Percentiles rank a stretch among this genome's conserved stretches.
Conservation (phyloP, 2,113 vertebrate species). For the Rhabdomys dilectus region DNA sequence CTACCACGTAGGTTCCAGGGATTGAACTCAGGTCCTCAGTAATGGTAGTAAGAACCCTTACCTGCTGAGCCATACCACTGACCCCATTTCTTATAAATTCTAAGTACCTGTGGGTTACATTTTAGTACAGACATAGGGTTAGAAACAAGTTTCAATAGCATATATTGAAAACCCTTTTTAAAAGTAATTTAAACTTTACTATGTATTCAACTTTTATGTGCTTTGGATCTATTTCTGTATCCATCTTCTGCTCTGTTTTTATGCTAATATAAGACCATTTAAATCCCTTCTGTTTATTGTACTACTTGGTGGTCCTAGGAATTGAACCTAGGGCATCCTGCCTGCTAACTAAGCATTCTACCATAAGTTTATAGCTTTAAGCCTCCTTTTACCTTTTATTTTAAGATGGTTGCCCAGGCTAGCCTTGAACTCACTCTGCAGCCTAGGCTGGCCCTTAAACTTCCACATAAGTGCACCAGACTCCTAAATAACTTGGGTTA, state of each 20-base stretch:
- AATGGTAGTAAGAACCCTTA: background rate
- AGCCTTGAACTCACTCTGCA: background rate
- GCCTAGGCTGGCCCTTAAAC: background rate
- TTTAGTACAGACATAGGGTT: constrained; percentile 9
- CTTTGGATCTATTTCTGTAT: constrained; percentile 43
- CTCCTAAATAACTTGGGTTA: background rate
- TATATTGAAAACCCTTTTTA: constrained; percentile 16
- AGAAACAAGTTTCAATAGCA: background rate
- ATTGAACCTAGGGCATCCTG: background rate
- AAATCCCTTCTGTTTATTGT: constrained; percentile 12
- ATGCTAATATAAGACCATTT: constrained; percentile 3
- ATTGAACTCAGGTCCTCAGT: background rate
- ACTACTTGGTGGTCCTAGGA: background rate
- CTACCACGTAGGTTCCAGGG: no score
- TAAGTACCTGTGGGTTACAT: background rate
- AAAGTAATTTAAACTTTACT: constrained; percentile 52
- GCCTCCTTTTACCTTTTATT: background rate
- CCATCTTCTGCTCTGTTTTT: constrained; percentile 23
- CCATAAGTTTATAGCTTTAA: background rate
- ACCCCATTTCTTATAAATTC: constrained; percentile 16
- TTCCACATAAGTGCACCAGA: background rate
- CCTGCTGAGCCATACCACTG: background rate
- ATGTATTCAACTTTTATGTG: constrained; percentile 9
- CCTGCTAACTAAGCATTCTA: background rate
- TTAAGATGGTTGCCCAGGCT: background rate